Base-by-base conservation (phyloP, 2,888 invertebrate species). In the Incurvaria masculella region DNA sequence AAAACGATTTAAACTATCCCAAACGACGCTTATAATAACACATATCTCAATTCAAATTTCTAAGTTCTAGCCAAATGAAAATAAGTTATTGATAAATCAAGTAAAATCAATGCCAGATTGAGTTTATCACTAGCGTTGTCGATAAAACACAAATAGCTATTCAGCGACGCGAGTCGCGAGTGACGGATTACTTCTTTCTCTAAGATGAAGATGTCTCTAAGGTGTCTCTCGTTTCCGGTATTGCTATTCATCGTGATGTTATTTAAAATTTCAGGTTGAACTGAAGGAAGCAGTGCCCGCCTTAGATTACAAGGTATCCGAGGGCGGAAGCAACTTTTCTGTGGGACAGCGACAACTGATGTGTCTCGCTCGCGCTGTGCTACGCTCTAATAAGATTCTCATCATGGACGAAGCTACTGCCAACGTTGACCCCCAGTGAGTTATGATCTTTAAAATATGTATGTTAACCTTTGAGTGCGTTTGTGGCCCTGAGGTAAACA, bases 281-380 rank as follows among this genome's bases (percentile, higher is more conserved):
- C 63, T 93, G 33, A 90, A 89, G 61, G 84, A 86, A 33, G 74
- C 81, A 0, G 66, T 89, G 0, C 78, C 80, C 2, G 81, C 84
- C 2, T 69, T 93, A 23, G 85, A 88, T 53, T 83, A 81, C 49
- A 82, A 84, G 57, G 83, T 92, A 39, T 76, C 83, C 0, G 89
- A 90, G 62, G 87, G 88, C 1, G 91, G 90, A 1, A 68, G 78
- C 10, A 90, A 90, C 64, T 82, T 91, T 56, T 91, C 91, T 39
- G 87, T 90, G 47, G 93, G 92, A 0, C 90, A 92, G 62, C 72
- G 90, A 23, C 92, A 93, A 64, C 71, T 92, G 50, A 79, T 93
- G 48, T 92, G 91, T 59, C 69, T 93, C 49, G 91, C 91, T 0
- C 75, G 92, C 48, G 91, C 92, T 0, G 82, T 92, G 47, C 72